Percentiles rank a stretch among this genome's conserved stretches.
These are phyloP conservation scores for Craseonycteris thonglongyai DNA, from an alignment of 2,113 vertebrate genomes.

Conservation along the genomic window DNA sequence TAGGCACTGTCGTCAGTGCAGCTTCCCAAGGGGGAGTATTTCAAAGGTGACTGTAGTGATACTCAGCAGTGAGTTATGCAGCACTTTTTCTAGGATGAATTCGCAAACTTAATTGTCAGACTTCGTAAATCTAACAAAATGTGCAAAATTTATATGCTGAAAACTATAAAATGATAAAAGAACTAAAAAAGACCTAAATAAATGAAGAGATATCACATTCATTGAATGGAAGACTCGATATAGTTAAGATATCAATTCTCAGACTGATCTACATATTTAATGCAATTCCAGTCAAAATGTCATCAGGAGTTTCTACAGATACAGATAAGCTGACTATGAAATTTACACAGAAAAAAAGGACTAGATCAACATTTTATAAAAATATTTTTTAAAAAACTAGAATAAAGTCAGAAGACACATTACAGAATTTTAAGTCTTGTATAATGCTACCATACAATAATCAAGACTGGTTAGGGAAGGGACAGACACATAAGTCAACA, in stretches of 20 bases:
- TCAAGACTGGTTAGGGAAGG: neutral
- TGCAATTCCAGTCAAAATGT: neutral
- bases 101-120: too few relatives aligned
- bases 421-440: neutral
- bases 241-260: neutral
- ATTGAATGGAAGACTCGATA: neutral
- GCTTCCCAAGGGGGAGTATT: too few relatives aligned
- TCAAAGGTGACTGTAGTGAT: too few relatives aligned
- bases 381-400: neutral
- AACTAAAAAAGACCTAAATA: neutral
- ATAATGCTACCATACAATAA: neutral
- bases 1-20: too few relatives aligned
- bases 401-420: neutral
- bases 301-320: neutral
- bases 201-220: neutral
- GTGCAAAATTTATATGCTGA: neutral
- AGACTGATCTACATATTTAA: neutral
- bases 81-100: too few relatives aligned
- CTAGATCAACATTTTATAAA: neutral
- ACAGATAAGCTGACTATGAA: neutral
- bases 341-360: neutral
- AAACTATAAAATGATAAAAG: constrained; percentile 14
- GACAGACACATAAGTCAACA: neutral
- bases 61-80: too few relatives aligned
- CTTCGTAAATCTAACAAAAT: neutral